phyloP scores from a whole-genome alignment of 1,140 invertebrate genomes.

The Bombus waltoni region DNA sequence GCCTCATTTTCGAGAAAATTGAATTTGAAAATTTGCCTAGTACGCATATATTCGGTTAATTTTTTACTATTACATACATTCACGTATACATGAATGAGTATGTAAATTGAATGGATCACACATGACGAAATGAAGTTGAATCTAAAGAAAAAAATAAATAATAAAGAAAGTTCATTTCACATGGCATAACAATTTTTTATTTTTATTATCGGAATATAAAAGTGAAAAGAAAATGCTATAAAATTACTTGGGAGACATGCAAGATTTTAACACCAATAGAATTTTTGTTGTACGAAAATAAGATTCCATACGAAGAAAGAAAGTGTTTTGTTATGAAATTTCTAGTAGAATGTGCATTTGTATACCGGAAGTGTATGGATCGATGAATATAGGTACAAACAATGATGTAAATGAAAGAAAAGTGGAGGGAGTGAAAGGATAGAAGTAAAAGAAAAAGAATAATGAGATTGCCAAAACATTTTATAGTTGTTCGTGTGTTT shows the following conservation, averaged over 20 bases:
- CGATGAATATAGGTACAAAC: constrained; percentile 15
- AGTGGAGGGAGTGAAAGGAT: constrained; percentile 48
- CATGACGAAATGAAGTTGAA: background rate
- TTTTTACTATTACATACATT: too few relatives aligned
- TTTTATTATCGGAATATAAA: background rate
- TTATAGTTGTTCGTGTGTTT: constrained; percentile 1
- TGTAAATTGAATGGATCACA: background rate
- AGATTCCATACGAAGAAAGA: background rate
- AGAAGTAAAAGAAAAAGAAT: constrained; percentile 32
- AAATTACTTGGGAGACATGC: background rate
- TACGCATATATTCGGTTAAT: too few relatives aligned
- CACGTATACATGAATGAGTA: background rate
- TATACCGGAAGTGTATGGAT: constrained; percentile 29
- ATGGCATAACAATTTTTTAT: background rate
- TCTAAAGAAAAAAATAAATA: background rate
- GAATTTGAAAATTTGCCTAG: too few relatives aligned
- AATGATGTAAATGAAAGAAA: constrained; percentile 44
- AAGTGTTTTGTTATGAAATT: background rate
- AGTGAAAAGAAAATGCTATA: background rate
- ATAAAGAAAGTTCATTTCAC: background rate
- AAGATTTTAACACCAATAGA: background rate
- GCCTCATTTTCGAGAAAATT: too few relatives aligned
- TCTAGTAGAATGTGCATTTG: background rate
- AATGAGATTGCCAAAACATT: constrained; percentile 38
- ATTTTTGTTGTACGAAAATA: background rate